Evolutionary conservation across 2,797 vertebrate species (phyloP), one percentile per base, ranked within the genome.

Genomic region (Leptodactylus fallax): DNA sequence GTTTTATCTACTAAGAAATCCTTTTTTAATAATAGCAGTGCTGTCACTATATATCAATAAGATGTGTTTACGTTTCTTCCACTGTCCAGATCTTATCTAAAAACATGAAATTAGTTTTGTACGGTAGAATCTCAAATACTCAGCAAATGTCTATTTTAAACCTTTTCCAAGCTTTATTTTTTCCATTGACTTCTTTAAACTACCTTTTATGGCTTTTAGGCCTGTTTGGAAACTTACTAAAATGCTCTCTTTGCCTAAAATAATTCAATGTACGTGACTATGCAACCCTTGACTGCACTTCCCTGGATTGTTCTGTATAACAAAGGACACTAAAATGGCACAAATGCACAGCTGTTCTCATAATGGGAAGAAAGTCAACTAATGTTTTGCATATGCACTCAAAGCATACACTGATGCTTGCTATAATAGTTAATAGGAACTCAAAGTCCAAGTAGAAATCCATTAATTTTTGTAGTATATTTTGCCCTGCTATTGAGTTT

Each of bases 281-380:
- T 21, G 58, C 79, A 78, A 74, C 71, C 25, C 55, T 89, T 58
- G 49, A 79, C 36, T 88, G 87, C 10, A 76, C 49, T 53, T 82
- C 71, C 65, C 60, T 78, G 23, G 53, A 77, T 86, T 89, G 79
- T 82, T 86, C 23, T 6, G 76, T 27, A 69, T 69, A 81, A 89
- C 79, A 86, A 89, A 86, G 80, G 85, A 82, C 80, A 83, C 79
- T 84, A 71, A 83, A 89, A 55, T 89, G 79, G 71, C 53, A 86
- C 49, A 89, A 53, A 71, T 12, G 6, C 77, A 76, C 61, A 81
- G 80, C 61, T 89, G 79, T 67, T 78, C 53, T 69, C 74, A 83
- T 83, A 78, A 77, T n/a, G 55, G 19, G 79, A 72, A 89, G n/a
- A 27, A 78, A 82, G 4, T 13, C 45, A 67, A 69, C 56, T 89